These are phyloP conservation scores for Trichosurus vulpecula DNA, from an alignment of 2,797 vertebrate species.

Conservation along the genomic window DNA sequence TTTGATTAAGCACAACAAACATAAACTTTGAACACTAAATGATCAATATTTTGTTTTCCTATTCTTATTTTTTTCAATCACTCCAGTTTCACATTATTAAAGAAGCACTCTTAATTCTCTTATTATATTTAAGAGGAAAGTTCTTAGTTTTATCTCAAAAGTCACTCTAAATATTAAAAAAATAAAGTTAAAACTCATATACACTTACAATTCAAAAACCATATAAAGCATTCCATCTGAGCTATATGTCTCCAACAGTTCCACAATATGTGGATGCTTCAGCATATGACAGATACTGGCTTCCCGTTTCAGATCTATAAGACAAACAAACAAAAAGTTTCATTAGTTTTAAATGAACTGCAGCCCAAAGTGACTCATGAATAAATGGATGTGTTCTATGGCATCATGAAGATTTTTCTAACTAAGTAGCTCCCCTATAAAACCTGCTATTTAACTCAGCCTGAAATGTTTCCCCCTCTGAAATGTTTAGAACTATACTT, in stretches of 20 bases:
- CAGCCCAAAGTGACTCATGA: slow-evolving; percentile 76
- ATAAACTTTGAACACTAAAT: background rate
- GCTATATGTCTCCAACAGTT: slow-evolving; percentile 98
- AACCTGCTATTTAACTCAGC: slow-evolving; percentile 68
- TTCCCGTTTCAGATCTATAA: slow-evolving; percentile 98
- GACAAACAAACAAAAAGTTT: slow-evolving; percentile 68
- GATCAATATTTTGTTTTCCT: background rate
- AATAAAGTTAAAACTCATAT: slow-evolving; percentile 45
- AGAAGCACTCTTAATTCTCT: slow-evolving; percentile 18
- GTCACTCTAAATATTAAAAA: slow-evolving; percentile 52
- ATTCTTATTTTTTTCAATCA: background rate
- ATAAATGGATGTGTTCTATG: slow-evolving; percentile 77
- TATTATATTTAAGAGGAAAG: slow-evolving; percentile 54
- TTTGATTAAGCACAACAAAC: background rate
- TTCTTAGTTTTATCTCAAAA: slow-evolving; percentile 51
- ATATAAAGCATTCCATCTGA: slow-evolving; percentile 99
- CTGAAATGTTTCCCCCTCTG: slow-evolving; percentile 49
- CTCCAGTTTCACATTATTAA: background rate
- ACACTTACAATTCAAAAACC: slow-evolving; percentile 99
- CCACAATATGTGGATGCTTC: slow-evolving; percentile 99
- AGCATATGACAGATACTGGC: slow-evolving; percentile 99
- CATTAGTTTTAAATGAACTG: slow-evolving; percentile 75
- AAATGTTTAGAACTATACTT: slow-evolving; percentile 34
- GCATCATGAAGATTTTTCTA: slow-evolving; percentile 78
- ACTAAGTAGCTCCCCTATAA: slow-evolving; percentile 67